Evolutionary conservation across 2,888 invertebrate species (phyloP).

Genomic region (Serripes groenlandicus): DNA sequence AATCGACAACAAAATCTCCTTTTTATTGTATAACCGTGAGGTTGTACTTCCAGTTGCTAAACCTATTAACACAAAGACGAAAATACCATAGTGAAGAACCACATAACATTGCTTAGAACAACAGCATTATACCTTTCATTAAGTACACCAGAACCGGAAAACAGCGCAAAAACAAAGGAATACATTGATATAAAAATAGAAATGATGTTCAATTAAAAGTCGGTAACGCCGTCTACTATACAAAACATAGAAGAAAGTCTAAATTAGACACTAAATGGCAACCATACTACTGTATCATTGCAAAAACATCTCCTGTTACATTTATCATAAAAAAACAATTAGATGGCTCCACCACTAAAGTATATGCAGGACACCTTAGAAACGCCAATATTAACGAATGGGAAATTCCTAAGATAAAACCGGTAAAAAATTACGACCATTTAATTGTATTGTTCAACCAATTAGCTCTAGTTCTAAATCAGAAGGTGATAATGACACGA

Average conservation of each 20-base stretch:
- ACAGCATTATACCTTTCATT: no score
- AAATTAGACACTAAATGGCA: slow-evolving; percentile 1
- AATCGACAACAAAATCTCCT: no score
- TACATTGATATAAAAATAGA: no score
- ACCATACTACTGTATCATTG: slow-evolving; percentile 56
- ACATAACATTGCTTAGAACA: no score
- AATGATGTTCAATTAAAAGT: no score
- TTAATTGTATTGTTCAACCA: slow-evolving; percentile 26
- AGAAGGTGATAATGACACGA: no score
- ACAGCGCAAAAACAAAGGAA: not conserved
- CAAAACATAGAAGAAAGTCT: no score
- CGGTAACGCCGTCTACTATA: no score
- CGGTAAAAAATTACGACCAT: slow-evolving; percentile 6
- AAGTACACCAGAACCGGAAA: not conserved
- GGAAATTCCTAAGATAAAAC: slow-evolving; percentile 19
- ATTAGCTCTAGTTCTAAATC: not conserved
- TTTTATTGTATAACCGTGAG: no score
- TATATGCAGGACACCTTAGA: slow-evolving; percentile 43
- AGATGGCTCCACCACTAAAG: slow-evolving; percentile 19
- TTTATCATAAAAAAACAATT: slow-evolving; percentile 53
- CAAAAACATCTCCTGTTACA: slow-evolving; percentile 45
- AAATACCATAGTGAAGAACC: no score
- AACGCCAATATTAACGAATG: slow-evolving; percentile 39
- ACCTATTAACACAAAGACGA: no score
- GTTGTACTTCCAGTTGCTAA: no score